Evolutionary conservation across 1,140 invertebrate species (phyloP).

Genomic region (Trichonephila clavipes): DNA sequence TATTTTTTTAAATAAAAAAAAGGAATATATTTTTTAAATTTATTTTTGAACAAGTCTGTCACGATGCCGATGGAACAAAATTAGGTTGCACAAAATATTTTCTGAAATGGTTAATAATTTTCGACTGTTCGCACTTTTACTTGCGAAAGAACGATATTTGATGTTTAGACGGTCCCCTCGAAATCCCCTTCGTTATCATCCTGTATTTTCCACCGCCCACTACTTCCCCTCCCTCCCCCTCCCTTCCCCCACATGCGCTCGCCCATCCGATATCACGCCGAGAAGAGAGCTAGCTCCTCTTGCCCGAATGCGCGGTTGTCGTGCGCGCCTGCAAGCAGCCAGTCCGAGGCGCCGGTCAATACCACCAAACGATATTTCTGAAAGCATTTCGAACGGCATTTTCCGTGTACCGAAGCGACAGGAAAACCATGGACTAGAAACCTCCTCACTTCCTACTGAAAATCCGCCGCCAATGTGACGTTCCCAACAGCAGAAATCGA

Average conservation of each 20-base stretch:
- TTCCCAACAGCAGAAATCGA: not conserved
- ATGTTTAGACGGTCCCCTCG: conserved; percentile 40
- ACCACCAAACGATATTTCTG: conserved; percentile 30
- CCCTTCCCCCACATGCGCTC: conserved; percentile 47
- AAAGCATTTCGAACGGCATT: not conserved
- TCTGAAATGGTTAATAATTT: not conserved
- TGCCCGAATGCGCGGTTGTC: conserved; percentile 64
- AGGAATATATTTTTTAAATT: too few relatives aligned
- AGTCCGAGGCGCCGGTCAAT: conserved; percentile 57
- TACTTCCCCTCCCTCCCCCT: not conserved
- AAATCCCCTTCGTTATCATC: conserved; percentile 64
- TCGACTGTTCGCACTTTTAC: not conserved
- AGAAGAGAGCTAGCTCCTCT: conserved; percentile 42
- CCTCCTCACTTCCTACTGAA: not conserved
- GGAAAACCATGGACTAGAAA: conserved; percentile 11
- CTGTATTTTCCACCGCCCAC: conserved; percentile 65
- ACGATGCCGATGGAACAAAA: too few relatives aligned
- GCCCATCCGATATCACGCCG: conserved; percentile 50
- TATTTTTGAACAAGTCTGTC: too few relatives aligned
- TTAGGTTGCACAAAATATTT: too few relatives aligned
- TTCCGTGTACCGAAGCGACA: conserved; percentile 9
- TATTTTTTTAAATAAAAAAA: too few relatives aligned
- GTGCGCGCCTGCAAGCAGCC: conserved; percentile 59
- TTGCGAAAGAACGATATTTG: conserved; percentile 36
- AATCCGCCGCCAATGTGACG: not conserved